Conservation (phyloP, 2,888 invertebrate genomes). For the Drepanosiphum platanoidis region DNA sequence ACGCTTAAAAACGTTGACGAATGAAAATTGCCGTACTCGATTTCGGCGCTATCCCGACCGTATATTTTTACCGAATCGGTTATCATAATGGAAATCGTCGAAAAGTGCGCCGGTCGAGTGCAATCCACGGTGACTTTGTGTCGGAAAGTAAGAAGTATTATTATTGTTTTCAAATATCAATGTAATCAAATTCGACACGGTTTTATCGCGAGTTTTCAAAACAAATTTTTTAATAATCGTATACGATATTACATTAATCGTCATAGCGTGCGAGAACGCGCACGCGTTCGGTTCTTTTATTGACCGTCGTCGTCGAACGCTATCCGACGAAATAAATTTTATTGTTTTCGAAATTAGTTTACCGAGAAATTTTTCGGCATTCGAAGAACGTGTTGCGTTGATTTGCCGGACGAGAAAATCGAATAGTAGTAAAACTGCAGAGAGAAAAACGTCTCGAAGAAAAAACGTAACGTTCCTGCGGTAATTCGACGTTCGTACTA, state of each 20-base stretch:
- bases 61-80: background rate
- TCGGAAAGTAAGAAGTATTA: too few relatives aligned
- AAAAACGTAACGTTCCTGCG: background rate
- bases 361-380: background rate
- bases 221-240: background rate
- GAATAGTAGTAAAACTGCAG: background rate
- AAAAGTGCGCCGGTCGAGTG: too few relatives aligned
- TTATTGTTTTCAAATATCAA: too few relatives aligned
- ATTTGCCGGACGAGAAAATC: background rate
- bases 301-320: background rate
- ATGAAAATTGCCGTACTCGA: background rate
- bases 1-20: background rate
- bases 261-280: background rate
- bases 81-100: too few relatives aligned
- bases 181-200: background rate
- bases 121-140: too few relatives aligned
- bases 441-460: background rate
- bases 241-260: background rate
- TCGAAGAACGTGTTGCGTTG: background rate
- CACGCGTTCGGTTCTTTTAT: background rate
- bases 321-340: background rate
- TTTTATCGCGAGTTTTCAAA: background rate
- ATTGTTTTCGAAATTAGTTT: conserved; percentile 3
- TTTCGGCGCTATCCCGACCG: background rate
- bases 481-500: background rate